Conservation (phyloP, 1,140 invertebrate genomes). For the Drosophila seguyi region DNA sequence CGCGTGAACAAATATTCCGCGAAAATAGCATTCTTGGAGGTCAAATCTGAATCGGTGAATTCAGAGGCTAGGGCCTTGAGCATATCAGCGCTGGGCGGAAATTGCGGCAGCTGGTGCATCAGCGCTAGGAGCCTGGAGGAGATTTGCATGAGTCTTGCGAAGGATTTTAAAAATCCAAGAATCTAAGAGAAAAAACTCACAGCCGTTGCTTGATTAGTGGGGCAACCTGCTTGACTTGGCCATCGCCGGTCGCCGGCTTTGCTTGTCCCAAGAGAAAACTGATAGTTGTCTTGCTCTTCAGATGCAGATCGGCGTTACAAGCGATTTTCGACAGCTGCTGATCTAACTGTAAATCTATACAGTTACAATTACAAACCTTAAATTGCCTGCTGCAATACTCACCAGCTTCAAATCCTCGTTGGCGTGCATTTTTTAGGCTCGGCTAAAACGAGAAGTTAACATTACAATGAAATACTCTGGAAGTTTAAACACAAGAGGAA, state of each 20-base stretch:
- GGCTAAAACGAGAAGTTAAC: not conserved
- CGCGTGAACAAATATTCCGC: slow-evolving; percentile 29
- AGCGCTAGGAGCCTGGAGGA: slow-evolving; percentile 36
- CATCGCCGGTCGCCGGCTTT: not conserved
- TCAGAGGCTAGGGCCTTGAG: slow-evolving; percentile 28
- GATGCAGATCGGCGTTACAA: not conserved
- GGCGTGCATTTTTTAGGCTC: slow-evolving; percentile 2
- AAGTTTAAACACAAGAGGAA: not conserved
- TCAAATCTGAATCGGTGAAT: slow-evolving; percentile 42
- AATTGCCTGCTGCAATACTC: not conserved
- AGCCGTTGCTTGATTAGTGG: not conserved
- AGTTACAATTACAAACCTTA: not conserved
- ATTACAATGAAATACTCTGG: not conserved
- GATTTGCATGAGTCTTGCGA: not conserved
- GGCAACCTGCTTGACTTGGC: too few species aligned
- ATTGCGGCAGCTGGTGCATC: slow-evolving; percentile 30
- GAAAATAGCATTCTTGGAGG: slow-evolving; percentile 14
- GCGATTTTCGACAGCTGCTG: slow-evolving; percentile 21
- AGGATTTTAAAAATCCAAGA: not conserved
- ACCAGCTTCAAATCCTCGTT: slow-evolving; percentile 16
- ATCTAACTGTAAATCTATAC: slow-evolving; percentile 24
- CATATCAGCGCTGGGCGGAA: slow-evolving; percentile 49
- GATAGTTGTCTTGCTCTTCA: not conserved
- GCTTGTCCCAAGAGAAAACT: not conserved
- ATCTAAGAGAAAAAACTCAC: slow-evolving; percentile 11